phyloP scores from a whole-genome alignment of 2,888 invertebrate genomes.

The Luperina nickerlii region DNA sequence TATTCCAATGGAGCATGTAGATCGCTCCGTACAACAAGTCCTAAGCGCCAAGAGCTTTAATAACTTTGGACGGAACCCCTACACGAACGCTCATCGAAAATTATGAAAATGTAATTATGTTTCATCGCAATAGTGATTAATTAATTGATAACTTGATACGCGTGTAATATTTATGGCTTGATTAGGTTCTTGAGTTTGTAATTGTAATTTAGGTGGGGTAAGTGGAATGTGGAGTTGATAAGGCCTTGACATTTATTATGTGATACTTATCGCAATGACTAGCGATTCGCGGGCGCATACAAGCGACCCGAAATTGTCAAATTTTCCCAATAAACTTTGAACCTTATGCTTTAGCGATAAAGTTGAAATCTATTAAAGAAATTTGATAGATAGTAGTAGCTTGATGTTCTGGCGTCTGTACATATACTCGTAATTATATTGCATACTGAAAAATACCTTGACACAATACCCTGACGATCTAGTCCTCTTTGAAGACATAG shows the following conservation, averaged over 20 bases:
- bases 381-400: no score
- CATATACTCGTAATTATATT: no score
- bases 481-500: background rate
- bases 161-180: constrained; percentile 52
- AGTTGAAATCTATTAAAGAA: no score
- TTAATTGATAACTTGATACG: constrained; percentile 59
- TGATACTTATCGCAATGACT: background rate
- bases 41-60: constrained; percentile 34
- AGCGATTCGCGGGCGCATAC: background rate
- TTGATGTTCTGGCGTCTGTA: no score
- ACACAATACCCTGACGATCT: background rate
- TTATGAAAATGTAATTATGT: constrained; percentile 63
- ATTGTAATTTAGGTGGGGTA: constrained; percentile 42
- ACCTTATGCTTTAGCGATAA: no score
- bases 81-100: constrained; percentile 57
- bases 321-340: no score
- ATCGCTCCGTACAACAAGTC: constrained; percentile 13
- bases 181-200: constrained; percentile 50
- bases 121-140: constrained; percentile 61
- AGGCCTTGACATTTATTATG: constrained; percentile 23
- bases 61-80: constrained; percentile 39
- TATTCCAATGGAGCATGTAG: constrained; percentile 16
- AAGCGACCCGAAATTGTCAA: no score
- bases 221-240: constrained; percentile 30
- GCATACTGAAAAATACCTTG: background rate